Evolutionary conservation across 2,797 vertebrate species (phyloP).

Genomic region (Danio choprae): DNA sequence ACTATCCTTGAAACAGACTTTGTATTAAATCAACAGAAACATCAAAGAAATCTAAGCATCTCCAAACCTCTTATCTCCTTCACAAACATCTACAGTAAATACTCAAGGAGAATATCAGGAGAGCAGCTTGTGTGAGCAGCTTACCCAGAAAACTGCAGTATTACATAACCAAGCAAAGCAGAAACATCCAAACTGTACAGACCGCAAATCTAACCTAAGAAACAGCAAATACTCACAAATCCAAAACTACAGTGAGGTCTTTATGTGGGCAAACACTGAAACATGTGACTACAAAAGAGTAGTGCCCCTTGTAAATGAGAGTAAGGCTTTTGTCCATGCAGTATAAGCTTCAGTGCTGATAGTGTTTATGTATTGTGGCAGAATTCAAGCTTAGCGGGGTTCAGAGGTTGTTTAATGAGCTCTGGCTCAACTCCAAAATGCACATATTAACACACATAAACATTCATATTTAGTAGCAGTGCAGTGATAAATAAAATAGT

Average conservation of each 20-base stretch:
- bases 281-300: conserved; percentile 4
- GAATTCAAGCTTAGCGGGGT: conserved; percentile 11
- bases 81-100: background rate
- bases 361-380: background rate
- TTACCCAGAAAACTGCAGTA: conserved; percentile 6
- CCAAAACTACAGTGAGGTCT: conserved; percentile 15
- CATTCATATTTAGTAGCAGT: background rate
- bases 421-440: conserved; percentile 1
- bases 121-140: background rate
- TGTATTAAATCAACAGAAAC: background rate
- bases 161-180: background rate
- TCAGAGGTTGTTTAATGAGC: conserved; percentile 13
- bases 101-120: background rate
- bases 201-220: background rate
- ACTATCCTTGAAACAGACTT: too few relatives aligned
- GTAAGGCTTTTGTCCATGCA: background rate
- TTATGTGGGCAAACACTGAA: background rate
- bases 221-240: conserved; percentile 10
- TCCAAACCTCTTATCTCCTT: background rate
- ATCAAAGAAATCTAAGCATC: background rate
- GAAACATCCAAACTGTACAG: background rate
- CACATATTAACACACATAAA: background rate
- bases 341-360: background rate
- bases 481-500: too few relatives aligned
- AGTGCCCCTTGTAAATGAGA: background rate